phyloP scores from a whole-genome alignment of 2,113 vertebrate species.

The Arothron firmamentum region DNA sequence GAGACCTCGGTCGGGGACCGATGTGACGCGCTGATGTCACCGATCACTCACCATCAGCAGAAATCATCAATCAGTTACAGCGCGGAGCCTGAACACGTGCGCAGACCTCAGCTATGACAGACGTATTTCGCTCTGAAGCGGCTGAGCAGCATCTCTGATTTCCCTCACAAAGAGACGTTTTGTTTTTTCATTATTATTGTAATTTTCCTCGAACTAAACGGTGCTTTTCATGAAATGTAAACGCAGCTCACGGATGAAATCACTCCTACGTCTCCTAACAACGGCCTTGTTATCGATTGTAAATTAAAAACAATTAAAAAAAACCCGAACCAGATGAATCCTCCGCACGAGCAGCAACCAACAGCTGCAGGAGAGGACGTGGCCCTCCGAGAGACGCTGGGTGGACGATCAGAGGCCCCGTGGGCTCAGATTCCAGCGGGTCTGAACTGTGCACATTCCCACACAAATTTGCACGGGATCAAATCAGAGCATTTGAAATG shows the following conservation, averaged over 20 bases:
- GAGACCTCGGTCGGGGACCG: constrained; percentile 2
- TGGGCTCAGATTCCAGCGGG: constrained; percentile 13
- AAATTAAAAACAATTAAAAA: too few species aligned
- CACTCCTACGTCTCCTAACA: too few species aligned
- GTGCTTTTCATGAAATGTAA: background rate
- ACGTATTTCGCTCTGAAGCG: background rate
- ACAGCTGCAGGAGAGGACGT: too few species aligned
- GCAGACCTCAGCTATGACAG: too few species aligned
- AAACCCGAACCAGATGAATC: too few species aligned
- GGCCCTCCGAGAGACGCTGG: background rate
- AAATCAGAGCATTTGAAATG: constrained; percentile 25
- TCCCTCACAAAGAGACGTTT: background rate
- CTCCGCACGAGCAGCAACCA: too few species aligned
- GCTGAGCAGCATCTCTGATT: background rate
- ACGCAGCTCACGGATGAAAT: too few species aligned
- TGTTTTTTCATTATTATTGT: background rate
- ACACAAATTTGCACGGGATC: constrained; percentile 52
- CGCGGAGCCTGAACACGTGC: too few species aligned
- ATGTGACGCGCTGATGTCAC: background rate
- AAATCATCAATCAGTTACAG: too few species aligned
- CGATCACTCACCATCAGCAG: too few species aligned
- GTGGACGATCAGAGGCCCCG: background rate
- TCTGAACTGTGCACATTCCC: constrained; percentile 39
- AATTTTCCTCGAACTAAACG: background rate
- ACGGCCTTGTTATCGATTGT: too few species aligned